These are phyloP conservation scores for Palythoa grandis DNA, from an alignment of 92 coral and sea anemone genomes.

Conservation along the genomic window DNA sequence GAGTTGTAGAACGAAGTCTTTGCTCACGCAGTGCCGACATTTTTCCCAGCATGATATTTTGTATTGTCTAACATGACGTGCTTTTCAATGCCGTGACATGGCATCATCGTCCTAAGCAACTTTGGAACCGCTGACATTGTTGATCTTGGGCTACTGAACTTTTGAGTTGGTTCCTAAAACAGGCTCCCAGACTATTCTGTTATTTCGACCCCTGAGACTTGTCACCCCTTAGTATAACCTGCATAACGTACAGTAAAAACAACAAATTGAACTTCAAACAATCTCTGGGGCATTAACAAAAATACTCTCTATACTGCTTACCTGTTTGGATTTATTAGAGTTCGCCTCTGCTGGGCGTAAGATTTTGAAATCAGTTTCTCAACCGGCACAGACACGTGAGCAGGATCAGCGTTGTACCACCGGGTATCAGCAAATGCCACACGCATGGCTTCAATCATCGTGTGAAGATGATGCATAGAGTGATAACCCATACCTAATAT, in stretches of 20 bases:
- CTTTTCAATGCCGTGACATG: too few relatives aligned
- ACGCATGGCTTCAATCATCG: conserved; percentile 77
- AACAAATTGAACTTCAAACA: not conserved
- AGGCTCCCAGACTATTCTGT: too few relatives aligned
- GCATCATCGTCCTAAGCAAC: too few relatives aligned
- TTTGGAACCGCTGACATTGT: too few relatives aligned
- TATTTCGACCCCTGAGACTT: too few relatives aligned
- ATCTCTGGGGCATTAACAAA: not conserved
- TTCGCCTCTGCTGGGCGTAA: conserved; percentile 68
- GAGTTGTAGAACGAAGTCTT: too few relatives aligned
- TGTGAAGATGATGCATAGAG: conserved; percentile 80
- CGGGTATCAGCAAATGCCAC: conserved; percentile 90
- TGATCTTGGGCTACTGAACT: too few relatives aligned
- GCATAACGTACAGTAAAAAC: not conserved
- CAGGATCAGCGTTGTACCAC: conserved; percentile 92
- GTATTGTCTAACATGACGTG: too few relatives aligned
- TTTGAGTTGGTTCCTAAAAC: too few relatives aligned
- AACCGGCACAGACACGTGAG: conserved; percentile 76
- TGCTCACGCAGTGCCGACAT: too few relatives aligned
- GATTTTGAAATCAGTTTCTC: conserved; percentile 73
- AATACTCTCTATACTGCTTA: conserved; percentile 18
- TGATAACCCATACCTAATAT: conserved; percentile 83
- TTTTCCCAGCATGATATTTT: too few relatives aligned
- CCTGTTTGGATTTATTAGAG: conserved; percentile 78
- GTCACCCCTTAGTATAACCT: too few relatives aligned